Conservation (phyloP, 64 coral and sea anemone species). For the Montipora capricornis region DNA sequence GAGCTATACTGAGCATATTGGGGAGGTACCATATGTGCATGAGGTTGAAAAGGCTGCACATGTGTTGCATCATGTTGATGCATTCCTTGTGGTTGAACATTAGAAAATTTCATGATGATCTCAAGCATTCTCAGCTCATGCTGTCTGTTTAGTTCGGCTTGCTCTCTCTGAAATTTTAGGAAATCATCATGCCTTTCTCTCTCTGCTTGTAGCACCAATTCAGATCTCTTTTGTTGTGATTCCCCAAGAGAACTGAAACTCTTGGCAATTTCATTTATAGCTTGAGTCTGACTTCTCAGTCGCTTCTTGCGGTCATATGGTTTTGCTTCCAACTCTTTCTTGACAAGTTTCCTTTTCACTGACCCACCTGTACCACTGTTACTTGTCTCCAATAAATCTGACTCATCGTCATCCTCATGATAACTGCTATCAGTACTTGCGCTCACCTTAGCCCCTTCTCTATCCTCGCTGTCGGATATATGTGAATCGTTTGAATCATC, state of each 20-base stretch:
- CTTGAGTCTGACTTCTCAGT: slow-evolving; percentile 2
- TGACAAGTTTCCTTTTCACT: neutral
- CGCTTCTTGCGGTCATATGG: neutral
- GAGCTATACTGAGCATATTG: neutral
- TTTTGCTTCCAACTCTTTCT: neutral
- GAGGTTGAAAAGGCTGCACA: slow-evolving; percentile 14
- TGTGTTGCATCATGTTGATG: neutral
- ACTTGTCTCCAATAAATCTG: slow-evolving; percentile 21
- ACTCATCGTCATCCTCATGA: slow-evolving; percentile 2
- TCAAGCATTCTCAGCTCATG: slow-evolving; percentile 34
- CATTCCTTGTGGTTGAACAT: neutral
- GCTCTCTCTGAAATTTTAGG: neutral
- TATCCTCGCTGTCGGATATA: neutral
- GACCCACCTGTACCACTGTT: neutral
- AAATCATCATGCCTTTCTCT: slow-evolving; percentile 34
- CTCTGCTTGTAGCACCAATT: neutral
- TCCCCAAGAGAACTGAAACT: neutral
- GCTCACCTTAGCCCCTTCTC: neutral
- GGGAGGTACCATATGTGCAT: neutral
- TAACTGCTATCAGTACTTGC: slow-evolving; percentile 2
- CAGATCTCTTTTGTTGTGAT: neutral
- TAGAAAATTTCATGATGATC: slow-evolving; percentile 9
- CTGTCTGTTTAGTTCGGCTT: slow-evolving; percentile 1
- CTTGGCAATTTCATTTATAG: slow-evolving; percentile 1
- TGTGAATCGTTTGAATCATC: slow-evolving; percentile 6